A percentile compares a stretch with the other conserved stretches of the same genome.
Evolutionary conservation across 2,113 vertebrate genomes (phyloP).

Genomic region (Gymnocephalus cernua): DNA sequence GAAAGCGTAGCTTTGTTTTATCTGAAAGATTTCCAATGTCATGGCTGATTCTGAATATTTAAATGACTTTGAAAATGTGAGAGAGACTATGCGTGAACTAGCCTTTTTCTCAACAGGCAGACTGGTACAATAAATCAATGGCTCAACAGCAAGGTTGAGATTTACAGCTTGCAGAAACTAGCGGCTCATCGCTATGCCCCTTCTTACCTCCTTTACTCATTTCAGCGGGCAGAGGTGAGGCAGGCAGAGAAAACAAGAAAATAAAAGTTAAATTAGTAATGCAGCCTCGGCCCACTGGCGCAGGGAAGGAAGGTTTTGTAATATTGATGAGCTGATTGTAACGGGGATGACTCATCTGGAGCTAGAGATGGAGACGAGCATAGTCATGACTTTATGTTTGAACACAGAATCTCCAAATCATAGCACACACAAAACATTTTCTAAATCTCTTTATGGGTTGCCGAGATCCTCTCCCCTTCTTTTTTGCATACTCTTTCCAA

Average conservation of each 20-base stretch:
- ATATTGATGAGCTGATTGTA: constrained; percentile 81
- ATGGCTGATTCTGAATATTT: too few relatives aligned
- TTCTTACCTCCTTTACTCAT: constrained; percentile 15
- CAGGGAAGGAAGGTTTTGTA: constrained; percentile 68
- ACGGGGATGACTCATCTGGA: constrained; percentile 71
- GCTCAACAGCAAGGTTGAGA: neutral
- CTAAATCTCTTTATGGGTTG: neutral
- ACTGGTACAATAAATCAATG: constrained; percentile 1
- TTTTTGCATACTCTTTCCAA: neutral
- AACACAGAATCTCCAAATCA: constrained; percentile 6
- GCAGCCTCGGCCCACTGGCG: constrained; percentile 60
- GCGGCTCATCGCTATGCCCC: constrained; percentile 5
- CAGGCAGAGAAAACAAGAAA: constrained; percentile 70
- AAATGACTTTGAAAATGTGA: too few relatives aligned
- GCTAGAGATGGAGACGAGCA: constrained; percentile 38
- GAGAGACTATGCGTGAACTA: too few relatives aligned
- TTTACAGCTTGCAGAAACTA: neutral
- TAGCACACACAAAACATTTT: neutral
- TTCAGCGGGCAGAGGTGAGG: constrained; percentile 46
- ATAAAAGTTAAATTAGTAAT: constrained; percentile 84
- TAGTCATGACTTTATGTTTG: constrained; percentile 12
- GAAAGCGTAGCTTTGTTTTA: too few relatives aligned
- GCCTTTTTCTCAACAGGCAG: neutral
- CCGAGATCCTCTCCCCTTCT: neutral
- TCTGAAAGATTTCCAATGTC: too few relatives aligned